These are phyloP conservation scores for Hipposideros larvatus DNA, from an alignment of 2,797 vertebrate species.

Conservation along the genomic window DNA sequence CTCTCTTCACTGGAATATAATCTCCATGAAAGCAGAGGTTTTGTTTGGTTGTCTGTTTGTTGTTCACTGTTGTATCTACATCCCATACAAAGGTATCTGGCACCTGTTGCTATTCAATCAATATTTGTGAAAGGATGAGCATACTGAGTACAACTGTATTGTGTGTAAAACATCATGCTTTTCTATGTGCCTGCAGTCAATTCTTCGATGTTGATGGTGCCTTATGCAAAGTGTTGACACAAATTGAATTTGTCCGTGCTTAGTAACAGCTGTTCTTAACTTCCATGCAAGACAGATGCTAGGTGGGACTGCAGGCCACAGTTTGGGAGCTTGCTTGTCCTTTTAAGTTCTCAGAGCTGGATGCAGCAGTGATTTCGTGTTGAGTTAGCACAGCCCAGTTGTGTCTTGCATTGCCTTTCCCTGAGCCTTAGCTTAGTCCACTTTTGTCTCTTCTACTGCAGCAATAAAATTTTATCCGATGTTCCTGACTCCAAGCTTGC, in stretches of 20 bases:
- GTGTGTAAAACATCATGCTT: background rate
- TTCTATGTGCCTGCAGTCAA: background rate
- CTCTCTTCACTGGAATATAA: background rate
- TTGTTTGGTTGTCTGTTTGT: background rate
- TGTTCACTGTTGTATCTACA: background rate
- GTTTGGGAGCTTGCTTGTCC: slow-evolving; percentile 14
- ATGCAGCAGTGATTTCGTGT: background rate
- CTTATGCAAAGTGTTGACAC: slow-evolving; percentile 16
- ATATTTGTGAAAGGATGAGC: background rate
- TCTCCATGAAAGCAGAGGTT: background rate
- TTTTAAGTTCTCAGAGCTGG: background rate
- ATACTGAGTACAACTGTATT: background rate
- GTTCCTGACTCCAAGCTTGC: background rate
- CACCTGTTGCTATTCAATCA: background rate
- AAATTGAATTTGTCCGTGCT: slow-evolving; percentile 59
- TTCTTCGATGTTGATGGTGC: slow-evolving; percentile 32
- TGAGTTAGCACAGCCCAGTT: background rate
- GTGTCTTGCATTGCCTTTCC: background rate
- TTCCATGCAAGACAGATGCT: slow-evolving; percentile 38
- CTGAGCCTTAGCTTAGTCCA: background rate
- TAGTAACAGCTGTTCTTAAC: slow-evolving; percentile 64
- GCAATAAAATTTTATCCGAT: background rate
- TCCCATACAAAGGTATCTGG: background rate
- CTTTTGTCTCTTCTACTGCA: background rate
- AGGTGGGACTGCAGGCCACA: slow-evolving; percentile 49